phyloP scores from a whole-genome alignment of 2,797 vertebrate genomes.

The Pangasius macronema region DNA sequence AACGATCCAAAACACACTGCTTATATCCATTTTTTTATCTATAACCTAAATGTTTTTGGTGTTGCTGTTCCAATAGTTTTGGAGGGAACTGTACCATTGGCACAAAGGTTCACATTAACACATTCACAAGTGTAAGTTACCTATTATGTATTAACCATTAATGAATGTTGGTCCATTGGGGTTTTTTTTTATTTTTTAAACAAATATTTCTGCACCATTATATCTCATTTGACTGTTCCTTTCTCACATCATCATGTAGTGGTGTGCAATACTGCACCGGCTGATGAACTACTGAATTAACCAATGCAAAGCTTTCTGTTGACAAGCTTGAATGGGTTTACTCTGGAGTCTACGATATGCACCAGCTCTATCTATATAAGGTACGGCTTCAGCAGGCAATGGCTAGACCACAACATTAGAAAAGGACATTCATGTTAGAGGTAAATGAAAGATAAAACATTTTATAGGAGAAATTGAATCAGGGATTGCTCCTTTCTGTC shows the following conservation, averaged over 20 bases:
- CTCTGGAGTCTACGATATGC: background rate
- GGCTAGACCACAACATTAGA: slow-evolving; percentile 34
- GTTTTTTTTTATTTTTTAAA: background rate
- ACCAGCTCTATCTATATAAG: slow-evolving; percentile 29
- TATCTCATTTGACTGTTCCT: background rate
- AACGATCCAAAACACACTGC: too few species aligned
- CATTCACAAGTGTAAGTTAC: background rate
- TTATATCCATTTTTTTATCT: too few species aligned
- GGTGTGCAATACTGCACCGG: background rate
- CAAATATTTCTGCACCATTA: background rate
- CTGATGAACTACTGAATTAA: background rate
- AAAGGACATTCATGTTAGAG: slow-evolving; percentile 24
- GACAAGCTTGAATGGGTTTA: background rate
- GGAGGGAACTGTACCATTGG: background rate
- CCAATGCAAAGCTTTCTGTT: background rate
- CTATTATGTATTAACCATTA: background rate
- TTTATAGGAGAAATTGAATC: slow-evolving; percentile 59
- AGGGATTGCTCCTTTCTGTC: slow-evolving; percentile 54
- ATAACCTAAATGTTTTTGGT: too few species aligned
- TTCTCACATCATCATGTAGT: background rate
- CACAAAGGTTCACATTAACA: background rate
- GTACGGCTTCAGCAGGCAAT: slow-evolving; percentile 32
- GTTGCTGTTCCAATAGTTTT: too few species aligned
- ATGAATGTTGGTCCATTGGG: background rate
- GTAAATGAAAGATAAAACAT: slow-evolving; percentile 60